Conservation (phyloP, 2,888 invertebrate species). For the Panorpa germanica region DNA sequence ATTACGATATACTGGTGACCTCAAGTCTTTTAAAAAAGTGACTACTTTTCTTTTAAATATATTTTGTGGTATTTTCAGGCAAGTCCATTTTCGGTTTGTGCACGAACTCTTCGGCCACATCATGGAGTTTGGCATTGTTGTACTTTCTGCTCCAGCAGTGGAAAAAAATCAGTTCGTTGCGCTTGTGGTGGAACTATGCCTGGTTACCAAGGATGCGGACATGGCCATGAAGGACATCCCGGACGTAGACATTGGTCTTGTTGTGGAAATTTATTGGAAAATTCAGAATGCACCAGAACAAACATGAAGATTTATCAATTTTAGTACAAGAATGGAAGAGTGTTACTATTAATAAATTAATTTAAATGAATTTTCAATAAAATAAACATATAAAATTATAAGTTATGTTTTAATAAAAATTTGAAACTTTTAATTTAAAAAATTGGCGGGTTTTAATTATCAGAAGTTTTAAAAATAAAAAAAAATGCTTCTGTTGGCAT, state of each 20-base stretch:
- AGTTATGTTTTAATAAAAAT: too few species aligned
- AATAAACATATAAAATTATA: too few species aligned
- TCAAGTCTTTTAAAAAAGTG: too few species aligned
- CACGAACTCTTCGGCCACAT: constrained; percentile 42
- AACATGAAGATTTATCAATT: constrained; percentile 16
- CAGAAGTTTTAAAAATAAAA: too few species aligned
- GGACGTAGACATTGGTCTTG: constrained; percentile 70
- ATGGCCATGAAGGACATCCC: constrained; percentile 65
- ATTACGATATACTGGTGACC: neutral
- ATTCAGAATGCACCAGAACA: constrained; percentile 35
- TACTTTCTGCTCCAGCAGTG: constrained; percentile 63
- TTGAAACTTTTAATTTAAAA: too few species aligned
- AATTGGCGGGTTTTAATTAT: too few species aligned
- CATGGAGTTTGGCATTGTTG: constrained; percentile 62
- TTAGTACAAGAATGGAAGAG: constrained; percentile 12
- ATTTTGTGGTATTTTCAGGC: constrained; percentile 26
- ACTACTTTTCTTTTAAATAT: constrained; percentile 3
- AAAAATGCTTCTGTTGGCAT: too few species aligned
- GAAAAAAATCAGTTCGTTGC: constrained; percentile 44
- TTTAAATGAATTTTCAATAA: too few species aligned
- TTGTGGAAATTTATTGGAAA: constrained; percentile 44
- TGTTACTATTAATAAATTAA: too few species aligned
- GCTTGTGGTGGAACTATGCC: constrained; percentile 59
- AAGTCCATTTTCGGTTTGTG: constrained; percentile 45
- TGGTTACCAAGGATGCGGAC: constrained; percentile 58